Base-by-base conservation (phyloP, 2,888 invertebrate species). In the Parelbella ahira region DNA sequence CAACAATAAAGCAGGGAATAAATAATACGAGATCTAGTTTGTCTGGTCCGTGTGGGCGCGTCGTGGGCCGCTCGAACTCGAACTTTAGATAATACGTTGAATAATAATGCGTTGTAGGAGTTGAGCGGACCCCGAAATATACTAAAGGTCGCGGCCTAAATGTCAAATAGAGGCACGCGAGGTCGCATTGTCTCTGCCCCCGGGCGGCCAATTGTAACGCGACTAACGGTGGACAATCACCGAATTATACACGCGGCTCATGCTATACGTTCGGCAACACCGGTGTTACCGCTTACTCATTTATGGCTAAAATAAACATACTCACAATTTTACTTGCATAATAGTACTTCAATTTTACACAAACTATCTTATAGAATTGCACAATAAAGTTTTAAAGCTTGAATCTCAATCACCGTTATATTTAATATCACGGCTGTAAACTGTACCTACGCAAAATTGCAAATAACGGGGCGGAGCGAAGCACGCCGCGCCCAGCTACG, bases 61-160 rank as follows among this genome's bases (percentile, higher is more conserved):
- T 45, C 61, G 57, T 60, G 60, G 63, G 55, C 48, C 51, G 56
- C 5, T 15, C 42, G 10, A 42, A 44, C 47, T 46, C 53, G 48
- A 49, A 55, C 59, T 56, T 44, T 44, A 50, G 53, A 60, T 65
- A 60, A 60, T 61, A 56, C 58, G 54, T 60, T 63, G 63, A 68
- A 73, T 74, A 72, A 56, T 63, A 50, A 58, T 52, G 53, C 54
- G 53, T 54, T 61, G 81, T 81, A 75, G 77, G 80, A 75, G 81
- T 78, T 68, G 68, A 65, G 52, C 59, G 57, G 57, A 61, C 65
- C 70, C 80, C 70, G 74, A 75, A 73, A 67, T 61, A 63, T 61
- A 67, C 63, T 65, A 82, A 77, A 82, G 82, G 82, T 84, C 82
- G 63, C 60, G 69, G 75, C 76, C 75, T 74, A 80, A 82, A 84